phyloP scores from a whole-genome alignment of 2,113 vertebrate genomes.

The Kryptolebias marmoratus region DNA sequence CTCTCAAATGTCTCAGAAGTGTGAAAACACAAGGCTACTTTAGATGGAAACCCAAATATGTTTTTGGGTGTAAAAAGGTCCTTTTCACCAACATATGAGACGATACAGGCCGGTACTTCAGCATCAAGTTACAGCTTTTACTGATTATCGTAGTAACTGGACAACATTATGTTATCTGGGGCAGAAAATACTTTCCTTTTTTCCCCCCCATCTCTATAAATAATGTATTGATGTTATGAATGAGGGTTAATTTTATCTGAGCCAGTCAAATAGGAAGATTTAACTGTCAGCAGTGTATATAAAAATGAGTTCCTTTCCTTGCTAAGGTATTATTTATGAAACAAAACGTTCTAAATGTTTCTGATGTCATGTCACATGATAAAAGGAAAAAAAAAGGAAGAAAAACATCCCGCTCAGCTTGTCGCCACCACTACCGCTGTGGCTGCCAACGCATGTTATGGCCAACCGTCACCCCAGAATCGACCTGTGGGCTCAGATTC shows the following conservation, averaged over 20 bases:
- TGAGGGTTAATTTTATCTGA: not conserved
- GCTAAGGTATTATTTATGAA: constrained; percentile 23
- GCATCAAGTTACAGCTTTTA: too few species aligned
- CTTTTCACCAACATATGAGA: too few species aligned
- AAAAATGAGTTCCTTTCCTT: constrained; percentile 18
- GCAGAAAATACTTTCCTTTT: not conserved
- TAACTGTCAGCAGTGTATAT: not conserved
- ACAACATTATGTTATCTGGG: not conserved
- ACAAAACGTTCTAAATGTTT: constrained; percentile 1
- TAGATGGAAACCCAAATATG: too few species aligned
- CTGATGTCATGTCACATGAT: constrained; percentile 18
- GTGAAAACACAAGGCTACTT: too few species aligned
- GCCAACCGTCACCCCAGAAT: constrained; percentile 21
- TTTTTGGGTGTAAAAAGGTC: too few species aligned
- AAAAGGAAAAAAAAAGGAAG: not conserved
- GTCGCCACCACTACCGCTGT: constrained; percentile 6
- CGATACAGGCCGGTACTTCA: too few species aligned
- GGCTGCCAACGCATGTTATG: constrained; percentile 21
- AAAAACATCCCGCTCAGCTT: constrained; percentile 34
- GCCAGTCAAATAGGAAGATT: constrained; percentile 4
- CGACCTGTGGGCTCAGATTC: constrained; percentile 46
- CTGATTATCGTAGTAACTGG: too few species aligned
- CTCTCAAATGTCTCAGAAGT: too few species aligned
- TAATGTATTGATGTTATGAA: too few species aligned
- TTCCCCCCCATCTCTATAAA: too few species aligned